Evolutionary conservation across 2,888 invertebrate genomes (phyloP).

Genomic region (Pherbina coryleti): DNA sequence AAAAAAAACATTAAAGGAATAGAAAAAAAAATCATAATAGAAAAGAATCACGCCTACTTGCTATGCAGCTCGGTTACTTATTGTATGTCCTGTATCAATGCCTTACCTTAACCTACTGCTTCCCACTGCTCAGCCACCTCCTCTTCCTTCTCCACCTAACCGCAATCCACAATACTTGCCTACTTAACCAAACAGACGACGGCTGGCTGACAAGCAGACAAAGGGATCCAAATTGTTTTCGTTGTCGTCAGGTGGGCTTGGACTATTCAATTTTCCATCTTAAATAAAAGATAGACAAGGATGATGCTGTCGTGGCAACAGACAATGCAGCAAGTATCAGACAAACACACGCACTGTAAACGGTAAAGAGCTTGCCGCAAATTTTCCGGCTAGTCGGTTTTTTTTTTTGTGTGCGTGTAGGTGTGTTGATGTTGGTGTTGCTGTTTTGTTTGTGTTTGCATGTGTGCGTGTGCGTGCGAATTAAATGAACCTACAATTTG

Average conservation of each 20-base stretch:
- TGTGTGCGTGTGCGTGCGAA: constrained; percentile 8
- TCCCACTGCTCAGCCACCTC: background rate
- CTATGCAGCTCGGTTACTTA: background rate
- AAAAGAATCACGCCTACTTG: background rate
- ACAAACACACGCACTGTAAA: constrained; percentile 44
- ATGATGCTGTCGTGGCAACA: constrained; percentile 36
- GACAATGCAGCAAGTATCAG: constrained; percentile 17
- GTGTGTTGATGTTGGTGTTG: too few species aligned
- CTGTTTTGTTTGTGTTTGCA: constrained; percentile 9
- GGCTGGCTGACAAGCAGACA: constrained; percentile 32
- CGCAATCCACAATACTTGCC: too few species aligned
- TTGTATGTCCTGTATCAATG: background rate
- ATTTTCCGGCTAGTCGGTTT: too few species aligned
- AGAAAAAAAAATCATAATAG: constrained; percentile 13
- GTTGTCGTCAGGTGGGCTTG: constrained; percentile 42
- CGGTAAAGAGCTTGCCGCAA: too few species aligned
- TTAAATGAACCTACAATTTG: constrained; percentile 19
- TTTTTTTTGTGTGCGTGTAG: constrained; percentile 33
- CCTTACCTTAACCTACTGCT: background rate
- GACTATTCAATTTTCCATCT: constrained; percentile 64
- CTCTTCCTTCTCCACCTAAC: background rate
- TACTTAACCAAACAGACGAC: too few species aligned
- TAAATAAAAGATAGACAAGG: constrained; percentile 59
- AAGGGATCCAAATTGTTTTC: constrained; percentile 42
- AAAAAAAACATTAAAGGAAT: background rate